Evolutionary conservation across 2,888 invertebrate genomes (phyloP), one percentile per base, ranked within the genome.

Genomic region (Agonopterix arenella): DNA sequence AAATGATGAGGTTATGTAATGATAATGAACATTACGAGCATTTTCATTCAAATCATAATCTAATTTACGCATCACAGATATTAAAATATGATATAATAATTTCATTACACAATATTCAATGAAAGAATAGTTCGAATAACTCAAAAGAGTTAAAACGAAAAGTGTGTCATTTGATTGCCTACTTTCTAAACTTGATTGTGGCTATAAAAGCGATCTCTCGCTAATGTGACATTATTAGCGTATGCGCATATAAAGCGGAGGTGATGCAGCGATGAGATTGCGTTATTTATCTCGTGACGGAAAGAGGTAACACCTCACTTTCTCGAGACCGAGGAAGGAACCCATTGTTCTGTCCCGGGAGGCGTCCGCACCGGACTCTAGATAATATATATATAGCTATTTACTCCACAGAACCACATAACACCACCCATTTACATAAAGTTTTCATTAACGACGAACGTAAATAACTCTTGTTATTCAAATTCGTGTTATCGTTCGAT

Each of bases 291-390:
- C 59, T 67, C 52, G 60, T 60, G 66, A 61, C 66, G 71, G 73
- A 70, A 73, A 71, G 58, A 60, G 51, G 49, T 53, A 59, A 62
- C 61, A 60, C 59, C 50, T 66, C 56, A 63, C 66, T 73, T 74
- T 74, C 69, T 64, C 59, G 59, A 50, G 50, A 53, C 54, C 50
- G 57, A 65, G 74, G 71, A 75, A 74, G 70, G 60, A 64, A 58
- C 59, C 69, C 61, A 79, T 80, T 82, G 82, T 80, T 78, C 66
- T 73, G 63, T 59, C 57, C 53, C 47, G 49, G 57, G 60, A 77
- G 70, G 73, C 62, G 72, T 76, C 69, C 66, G 63, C 52, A 50
- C 56, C 59, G 55, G 28, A 61, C 60, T 63, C 61, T 64, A 57
- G 58, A 37, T 47, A 57, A 56, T 55, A 54, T 55, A 68, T 69